Evolutionary conservation across 2,797 vertebrate species (phyloP), one percentile per base, ranked within the genome.

Genomic region (Scolopax bukidnonensis): DNA sequence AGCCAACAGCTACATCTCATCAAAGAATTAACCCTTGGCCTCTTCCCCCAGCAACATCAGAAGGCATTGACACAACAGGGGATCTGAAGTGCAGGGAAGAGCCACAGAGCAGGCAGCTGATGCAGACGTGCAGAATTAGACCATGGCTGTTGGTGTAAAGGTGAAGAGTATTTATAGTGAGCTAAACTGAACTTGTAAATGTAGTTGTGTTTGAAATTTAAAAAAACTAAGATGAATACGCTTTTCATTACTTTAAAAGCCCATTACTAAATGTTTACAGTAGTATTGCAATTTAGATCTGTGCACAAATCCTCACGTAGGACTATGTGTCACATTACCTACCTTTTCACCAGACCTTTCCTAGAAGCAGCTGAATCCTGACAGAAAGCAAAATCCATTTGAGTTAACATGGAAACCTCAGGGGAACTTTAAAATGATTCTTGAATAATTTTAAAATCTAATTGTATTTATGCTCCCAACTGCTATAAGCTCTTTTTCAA

Each of bases 391-490:
- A 97, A 97, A 97, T 96, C 93, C 84, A 86, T 96, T 94, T 92
- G 82, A 75, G 73, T 97, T 96, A 96, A 91, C 84, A 77, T 41
- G 89, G 68, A 88, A 97, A 91, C 77, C 96, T 97, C 94, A 69
- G 41, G 89, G 75, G 97, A 95, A 73, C 89, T 92, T 97, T 89
- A 94, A 97, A 97, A 96, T 80, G 5, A 97, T 96, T 97, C 97
- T 92, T 97, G 97, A 98, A 97, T 97, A 97, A 97, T 98, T 98
- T 97, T 96, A 33, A 97, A 96, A 94, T 92, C 93, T 96, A 94
- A 96, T 97, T 94, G 84, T 97, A 84, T 97, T 97, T 98, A 93
- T 73, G 84, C 90, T 97, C 95, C 88, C 89, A 94, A 95, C 84
- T 92, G 88, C 94, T 97, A 24, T 97, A 92, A 97, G 92, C 59